phyloP scores from a whole-genome alignment of 2,888 invertebrate species.

The Melanotus villosus region DNA sequence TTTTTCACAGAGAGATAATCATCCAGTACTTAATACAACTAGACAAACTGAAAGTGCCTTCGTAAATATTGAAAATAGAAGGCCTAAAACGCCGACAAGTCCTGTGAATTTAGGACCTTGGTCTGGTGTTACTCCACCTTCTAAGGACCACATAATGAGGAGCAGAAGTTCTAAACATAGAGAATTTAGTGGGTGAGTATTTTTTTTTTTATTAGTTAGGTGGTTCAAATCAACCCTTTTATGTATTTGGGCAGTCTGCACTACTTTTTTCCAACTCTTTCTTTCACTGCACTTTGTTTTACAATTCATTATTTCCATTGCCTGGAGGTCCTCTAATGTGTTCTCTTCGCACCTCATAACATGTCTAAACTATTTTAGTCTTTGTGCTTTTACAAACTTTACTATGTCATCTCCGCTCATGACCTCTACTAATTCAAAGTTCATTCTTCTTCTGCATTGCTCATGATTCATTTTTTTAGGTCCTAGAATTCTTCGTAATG shows the following conservation, averaged over 20 bases:
- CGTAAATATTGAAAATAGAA: background rate
- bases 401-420: background rate
- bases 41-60: conserved; percentile 5
- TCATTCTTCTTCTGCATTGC: background rate
- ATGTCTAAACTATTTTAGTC: background rate
- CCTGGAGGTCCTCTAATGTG: background rate
- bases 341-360: background rate
- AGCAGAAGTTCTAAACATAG: conserved; percentile 17
- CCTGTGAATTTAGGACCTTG: conserved; percentile 52
- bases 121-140: conserved; percentile 63
- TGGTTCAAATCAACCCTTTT: too few species aligned
- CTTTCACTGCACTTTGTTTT: conserved; percentile 3
- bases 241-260: too few species aligned
- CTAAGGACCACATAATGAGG: conserved; percentile 52
- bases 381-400: background rate
- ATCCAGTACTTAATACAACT: background rate
- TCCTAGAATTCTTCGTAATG: background rate
- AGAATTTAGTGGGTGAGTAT: background rate
- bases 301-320: conserved; percentile 3
- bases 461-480: background rate
- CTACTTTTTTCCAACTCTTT: background rate
- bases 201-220: background rate
- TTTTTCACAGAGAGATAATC: background rate
- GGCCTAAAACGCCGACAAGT: conserved; percentile 15
- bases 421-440: background rate